phyloP scores from a whole-genome alignment of 2,113 vertebrate species.

The Mobula hypostoma region DNA sequence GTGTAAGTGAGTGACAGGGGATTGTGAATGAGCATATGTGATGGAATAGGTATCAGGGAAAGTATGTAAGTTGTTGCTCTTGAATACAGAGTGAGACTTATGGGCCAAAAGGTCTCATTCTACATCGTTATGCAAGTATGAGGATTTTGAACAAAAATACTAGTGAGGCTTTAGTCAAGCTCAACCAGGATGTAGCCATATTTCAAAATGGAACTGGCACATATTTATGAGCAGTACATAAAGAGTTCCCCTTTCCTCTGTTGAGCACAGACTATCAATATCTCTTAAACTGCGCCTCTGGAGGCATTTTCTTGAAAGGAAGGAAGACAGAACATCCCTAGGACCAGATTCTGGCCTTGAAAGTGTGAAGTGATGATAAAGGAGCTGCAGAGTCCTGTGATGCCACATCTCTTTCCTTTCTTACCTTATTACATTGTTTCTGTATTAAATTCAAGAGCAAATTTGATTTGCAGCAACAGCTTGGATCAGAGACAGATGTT shows the following conservation, averaged over 20 bases:
- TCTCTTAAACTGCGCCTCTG: background rate
- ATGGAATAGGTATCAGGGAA: too few relatives aligned
- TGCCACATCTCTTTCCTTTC: background rate
- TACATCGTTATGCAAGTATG: too few relatives aligned
- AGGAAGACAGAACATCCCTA: background rate
- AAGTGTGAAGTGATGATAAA: background rate
- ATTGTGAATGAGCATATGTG: too few relatives aligned
- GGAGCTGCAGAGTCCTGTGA: background rate
- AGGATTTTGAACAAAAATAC: too few relatives aligned
- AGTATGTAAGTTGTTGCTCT: too few relatives aligned
- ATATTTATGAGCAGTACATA: background rate
- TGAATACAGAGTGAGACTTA: too few relatives aligned
- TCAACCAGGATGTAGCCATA: background rate
- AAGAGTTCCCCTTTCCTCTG: background rate
- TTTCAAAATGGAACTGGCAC: background rate
- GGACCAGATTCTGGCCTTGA: background rate
- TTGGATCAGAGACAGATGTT: background rate
- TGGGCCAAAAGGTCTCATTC: too few relatives aligned
- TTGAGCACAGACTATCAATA: background rate
- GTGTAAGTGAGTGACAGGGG: too few relatives aligned
- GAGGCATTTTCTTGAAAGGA: background rate
- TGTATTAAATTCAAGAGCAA: background rate
- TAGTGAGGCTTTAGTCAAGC: background rate
- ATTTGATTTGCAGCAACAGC: background rate
- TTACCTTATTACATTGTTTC: background rate